These are phyloP conservation scores for Nomada ferruginata DNA, from an alignment of 2,888 invertebrate genomes.

Conservation along the genomic window DNA sequence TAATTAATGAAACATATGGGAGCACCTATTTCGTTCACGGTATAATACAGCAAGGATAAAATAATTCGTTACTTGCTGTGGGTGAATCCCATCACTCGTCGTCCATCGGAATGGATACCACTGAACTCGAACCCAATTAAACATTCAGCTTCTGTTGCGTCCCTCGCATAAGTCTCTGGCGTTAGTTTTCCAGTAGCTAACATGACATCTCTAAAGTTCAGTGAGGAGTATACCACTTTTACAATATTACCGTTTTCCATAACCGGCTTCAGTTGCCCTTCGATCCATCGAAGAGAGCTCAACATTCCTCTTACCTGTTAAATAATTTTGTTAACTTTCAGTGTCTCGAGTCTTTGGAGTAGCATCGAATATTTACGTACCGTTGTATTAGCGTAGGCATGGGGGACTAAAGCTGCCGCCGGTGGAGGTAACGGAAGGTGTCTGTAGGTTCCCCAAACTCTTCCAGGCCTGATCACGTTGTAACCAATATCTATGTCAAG, in stretches of 20 bases:
- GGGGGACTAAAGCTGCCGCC: slow-evolving; percentile 85
- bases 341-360: not conserved
- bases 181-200: slow-evolving; percentile 95
- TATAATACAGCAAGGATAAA: not conserved
- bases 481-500: slow-evolving; percentile 90
- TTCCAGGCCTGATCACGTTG: slow-evolving; percentile 87
- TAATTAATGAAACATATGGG: not conserved
- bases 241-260: slow-evolving; percentile 78
- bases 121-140: slow-evolving; percentile 89
- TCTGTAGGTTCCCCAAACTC: slow-evolving; percentile 93
- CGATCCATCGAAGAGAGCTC: slow-evolving; percentile 93
- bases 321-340: not conserved
- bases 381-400: slow-evolving; percentile 91
- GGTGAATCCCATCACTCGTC: slow-evolving; percentile 83
- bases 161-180: slow-evolving; percentile 85
- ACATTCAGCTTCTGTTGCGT: slow-evolving; percentile 85
- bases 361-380: slow-evolving; percentile 16
- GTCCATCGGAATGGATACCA: slow-evolving; percentile 85
- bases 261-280: slow-evolving; percentile 86
- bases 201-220: slow-evolving; percentile 98
- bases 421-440: slow-evolving; percentile 89
- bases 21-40: too few relatives aligned
- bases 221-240: slow-evolving; percentile 89
- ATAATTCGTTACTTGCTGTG: slow-evolving; percentile 65
- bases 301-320: slow-evolving; percentile 91